Percentiles rank a stretch among this genome's conserved stretches.
These are phyloP conservation scores for Eupsittula cactorum DNA, from an alignment of 2,113 vertebrate species.

Conservation along the genomic window DNA sequence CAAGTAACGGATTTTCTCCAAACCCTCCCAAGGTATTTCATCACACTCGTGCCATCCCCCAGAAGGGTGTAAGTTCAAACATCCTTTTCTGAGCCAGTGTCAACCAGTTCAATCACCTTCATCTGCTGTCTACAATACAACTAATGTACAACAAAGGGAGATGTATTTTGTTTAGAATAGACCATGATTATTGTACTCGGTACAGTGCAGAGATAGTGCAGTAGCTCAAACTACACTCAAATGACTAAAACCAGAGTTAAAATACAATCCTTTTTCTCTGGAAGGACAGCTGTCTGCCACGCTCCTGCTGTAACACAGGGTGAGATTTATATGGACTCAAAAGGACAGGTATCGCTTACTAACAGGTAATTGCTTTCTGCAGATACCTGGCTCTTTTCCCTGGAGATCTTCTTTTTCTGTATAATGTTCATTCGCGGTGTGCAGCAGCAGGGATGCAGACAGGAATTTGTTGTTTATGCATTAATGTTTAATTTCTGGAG, in stretches of 20 bases:
- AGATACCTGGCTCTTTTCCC: conserved; percentile 23
- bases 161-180: not conserved
- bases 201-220: not conserved
- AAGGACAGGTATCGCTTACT: not conserved
- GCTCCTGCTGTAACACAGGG: not conserved
- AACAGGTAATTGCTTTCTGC: conserved; percentile 9
- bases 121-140: not conserved
- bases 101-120: not conserved
- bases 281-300: conserved; percentile 14
- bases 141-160: not conserved
- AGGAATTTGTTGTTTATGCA: not conserved
- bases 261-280: not conserved
- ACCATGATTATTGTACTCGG: not conserved
- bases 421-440: not conserved
- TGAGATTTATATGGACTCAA: not conserved
- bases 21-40: not conserved
- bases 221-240: not conserved
- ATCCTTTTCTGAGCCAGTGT: not conserved
- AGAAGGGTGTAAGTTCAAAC: not conserved
- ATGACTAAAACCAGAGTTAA: not conserved
- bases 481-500: conserved; percentile 32
- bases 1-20: not conserved
- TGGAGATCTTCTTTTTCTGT: not conserved
- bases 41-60: not conserved
- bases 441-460: not conserved